Conservation (phyloP, 2,888 invertebrate genomes). For the Liopterus haemorrhoidalis region DNA sequence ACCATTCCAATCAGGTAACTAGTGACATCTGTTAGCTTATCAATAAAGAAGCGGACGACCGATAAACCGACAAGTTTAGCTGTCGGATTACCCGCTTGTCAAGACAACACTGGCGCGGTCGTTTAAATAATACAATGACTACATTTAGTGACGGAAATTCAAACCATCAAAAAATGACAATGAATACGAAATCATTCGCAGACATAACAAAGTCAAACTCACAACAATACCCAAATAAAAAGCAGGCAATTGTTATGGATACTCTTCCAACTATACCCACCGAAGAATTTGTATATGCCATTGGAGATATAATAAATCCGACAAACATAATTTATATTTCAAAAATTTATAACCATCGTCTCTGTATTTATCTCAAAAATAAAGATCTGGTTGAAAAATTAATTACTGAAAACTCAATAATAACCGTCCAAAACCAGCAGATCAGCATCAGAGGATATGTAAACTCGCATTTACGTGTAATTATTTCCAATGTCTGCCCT, state of each 20-base stretch:
- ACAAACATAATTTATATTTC: conserved; percentile 20
- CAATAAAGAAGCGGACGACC: no score
- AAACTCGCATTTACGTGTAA: conserved; percentile 7
- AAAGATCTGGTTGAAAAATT: conserved; percentile 17
- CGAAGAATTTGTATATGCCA: conserved; percentile 15
- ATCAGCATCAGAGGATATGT: neutral
- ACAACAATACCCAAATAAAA: conserved; percentile 23
- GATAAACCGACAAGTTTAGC: no score
- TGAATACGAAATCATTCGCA: no score
- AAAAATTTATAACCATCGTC: conserved; percentile 20
- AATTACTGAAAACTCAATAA: conserved; percentile 7
- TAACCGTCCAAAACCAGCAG: conserved; percentile 11
- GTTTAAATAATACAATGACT: no score
- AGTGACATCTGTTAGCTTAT: no score
- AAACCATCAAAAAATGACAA: no score
- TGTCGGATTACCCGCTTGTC: no score
- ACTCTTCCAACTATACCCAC: conserved; percentile 14
- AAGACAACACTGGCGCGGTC: no score
- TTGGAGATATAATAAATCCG: conserved; percentile 17
- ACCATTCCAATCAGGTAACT: no score
- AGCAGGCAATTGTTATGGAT: conserved; percentile 23
- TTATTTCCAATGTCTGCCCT: conserved; percentile 7
- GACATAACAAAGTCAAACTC: conserved; percentile 1
- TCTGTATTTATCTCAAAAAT: conserved; percentile 22
- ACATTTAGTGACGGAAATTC: no score